These are phyloP conservation scores for Prosopocoilus inquinatus DNA, from an alignment of 2,888 invertebrate genomes.

Conservation along the genomic window DNA sequence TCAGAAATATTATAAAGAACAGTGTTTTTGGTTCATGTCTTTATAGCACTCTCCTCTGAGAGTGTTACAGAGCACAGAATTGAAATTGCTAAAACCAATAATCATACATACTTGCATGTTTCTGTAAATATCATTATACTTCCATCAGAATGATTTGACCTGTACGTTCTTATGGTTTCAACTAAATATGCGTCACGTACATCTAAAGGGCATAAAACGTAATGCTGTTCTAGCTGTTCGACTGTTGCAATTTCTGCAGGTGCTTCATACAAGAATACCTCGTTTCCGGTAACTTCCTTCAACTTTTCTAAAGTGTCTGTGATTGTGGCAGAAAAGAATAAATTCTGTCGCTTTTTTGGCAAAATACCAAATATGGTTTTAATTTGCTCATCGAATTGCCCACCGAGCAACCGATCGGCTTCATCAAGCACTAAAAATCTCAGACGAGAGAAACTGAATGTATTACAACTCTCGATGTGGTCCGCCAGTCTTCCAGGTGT, in stretches of 20 bases:
- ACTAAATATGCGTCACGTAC: conserved; percentile 92
- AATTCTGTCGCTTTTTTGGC: conserved; percentile 78
- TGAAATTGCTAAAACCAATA: no score
- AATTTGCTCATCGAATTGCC: conserved; percentile 80
- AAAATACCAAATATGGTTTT: conserved; percentile 74
- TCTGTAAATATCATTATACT: conserved; percentile 94
- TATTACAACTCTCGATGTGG: conserved; percentile 84
- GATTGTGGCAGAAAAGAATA: conserved; percentile 95
- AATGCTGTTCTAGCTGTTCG: conserved; percentile 84
- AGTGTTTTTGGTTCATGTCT: neutral
- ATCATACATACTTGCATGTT: conserved; percentile 78
- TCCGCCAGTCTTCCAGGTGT: conserved; percentile 96
- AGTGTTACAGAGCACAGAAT: conserved; percentile 7
- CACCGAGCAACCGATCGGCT: conserved; percentile 83
- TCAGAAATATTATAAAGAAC: no score
- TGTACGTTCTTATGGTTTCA: conserved; percentile 74
- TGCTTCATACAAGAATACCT: conserved; percentile 64
- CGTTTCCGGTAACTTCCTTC: conserved; percentile 61
- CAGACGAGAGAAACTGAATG: conserved; percentile 74
- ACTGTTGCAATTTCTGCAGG: conserved; percentile 78
- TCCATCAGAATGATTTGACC: conserved; percentile 68
- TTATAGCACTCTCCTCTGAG: no score
- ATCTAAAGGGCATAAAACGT: conserved; percentile 86
- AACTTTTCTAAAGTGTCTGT: conserved; percentile 75
- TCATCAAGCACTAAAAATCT: conserved; percentile 93